Conservation (phyloP, 2,888 invertebrate species). For the Melanargia galathea region DNA sequence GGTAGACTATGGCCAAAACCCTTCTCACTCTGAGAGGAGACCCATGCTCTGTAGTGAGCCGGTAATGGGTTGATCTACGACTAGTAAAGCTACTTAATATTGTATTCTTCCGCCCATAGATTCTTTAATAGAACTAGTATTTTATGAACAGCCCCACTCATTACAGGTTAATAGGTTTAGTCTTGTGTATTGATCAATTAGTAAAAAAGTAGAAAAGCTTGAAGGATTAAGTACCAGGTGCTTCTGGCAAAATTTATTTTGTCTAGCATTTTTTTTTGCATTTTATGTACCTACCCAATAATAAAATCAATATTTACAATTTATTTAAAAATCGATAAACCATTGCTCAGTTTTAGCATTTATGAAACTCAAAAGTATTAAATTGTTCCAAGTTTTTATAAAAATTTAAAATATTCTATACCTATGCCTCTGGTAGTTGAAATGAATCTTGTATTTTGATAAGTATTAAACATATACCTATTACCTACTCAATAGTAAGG, state of each 20-base stretch:
- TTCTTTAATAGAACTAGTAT: not conserved
- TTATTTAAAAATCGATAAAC: not conserved
- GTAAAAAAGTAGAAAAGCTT: not conserved
- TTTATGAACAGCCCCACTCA: constrained; percentile 14
- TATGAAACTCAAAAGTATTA: not conserved
- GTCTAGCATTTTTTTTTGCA: not conserved
- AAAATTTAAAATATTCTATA: not conserved
- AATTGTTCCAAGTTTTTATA: constrained; percentile 1
- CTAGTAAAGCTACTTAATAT: too few relatives aligned
- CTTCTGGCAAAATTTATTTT: not conserved
- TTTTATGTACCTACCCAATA: not conserved
- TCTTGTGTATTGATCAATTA: constrained; percentile 8
- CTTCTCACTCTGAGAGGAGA: too few relatives aligned
- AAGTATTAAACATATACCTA: too few relatives aligned
- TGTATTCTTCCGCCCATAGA: too few relatives aligned
- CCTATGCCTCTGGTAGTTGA: not conserved
- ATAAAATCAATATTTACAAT: not conserved
- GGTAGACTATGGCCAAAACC: too few relatives aligned
- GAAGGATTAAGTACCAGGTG: not conserved
- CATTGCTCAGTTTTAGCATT: constrained; percentile 1
- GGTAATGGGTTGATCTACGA: too few relatives aligned
- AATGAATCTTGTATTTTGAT: too few relatives aligned
- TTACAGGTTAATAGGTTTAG: not conserved
- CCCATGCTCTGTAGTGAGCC: too few relatives aligned
- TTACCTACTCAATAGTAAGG: too few relatives aligned